Evolutionary conservation across 2,797 vertebrate genomes (phyloP).

Genomic region (Picus viridis): DNA sequence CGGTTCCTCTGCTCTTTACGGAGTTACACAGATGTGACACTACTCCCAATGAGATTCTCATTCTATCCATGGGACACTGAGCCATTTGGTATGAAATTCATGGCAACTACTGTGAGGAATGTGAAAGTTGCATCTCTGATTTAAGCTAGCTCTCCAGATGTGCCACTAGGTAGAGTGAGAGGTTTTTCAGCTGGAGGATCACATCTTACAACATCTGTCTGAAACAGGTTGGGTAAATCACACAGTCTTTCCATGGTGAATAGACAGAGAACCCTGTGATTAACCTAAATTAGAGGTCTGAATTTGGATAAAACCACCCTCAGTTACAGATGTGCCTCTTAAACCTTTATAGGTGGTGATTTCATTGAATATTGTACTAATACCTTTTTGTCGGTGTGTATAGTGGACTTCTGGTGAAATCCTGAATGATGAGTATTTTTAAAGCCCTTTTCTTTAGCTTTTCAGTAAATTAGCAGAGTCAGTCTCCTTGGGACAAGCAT

Average conservation of each 20-base stretch:
- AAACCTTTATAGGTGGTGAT: not conserved
- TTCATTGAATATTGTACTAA: not conserved
- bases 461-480: not conserved
- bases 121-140: too few relatives aligned
- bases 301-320: not conserved
- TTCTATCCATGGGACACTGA: too few relatives aligned
- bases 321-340: not conserved
- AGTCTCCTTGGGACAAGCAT: not conserved
- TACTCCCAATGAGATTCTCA: too few relatives aligned
- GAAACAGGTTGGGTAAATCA: not conserved
- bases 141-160: too few relatives aligned
- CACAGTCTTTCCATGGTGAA: not conserved
- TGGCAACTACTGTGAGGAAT: too few relatives aligned
- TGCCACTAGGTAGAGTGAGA: too few relatives aligned
- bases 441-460: not conserved
- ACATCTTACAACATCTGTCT: too few relatives aligned
- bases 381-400: not conserved
- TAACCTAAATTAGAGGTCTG: not conserved
- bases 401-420: not conserved
- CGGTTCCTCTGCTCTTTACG: too few relatives aligned
- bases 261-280: not conserved
- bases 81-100: too few relatives aligned
- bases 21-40: too few relatives aligned
- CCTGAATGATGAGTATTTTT: not conserved
- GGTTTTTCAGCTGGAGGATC: too few relatives aligned